Percentiles rank a stretch among this genome's conserved stretches.
Conservation (phyloP, 1,140 invertebrate species). For the Scaptomyza graminum region DNA sequence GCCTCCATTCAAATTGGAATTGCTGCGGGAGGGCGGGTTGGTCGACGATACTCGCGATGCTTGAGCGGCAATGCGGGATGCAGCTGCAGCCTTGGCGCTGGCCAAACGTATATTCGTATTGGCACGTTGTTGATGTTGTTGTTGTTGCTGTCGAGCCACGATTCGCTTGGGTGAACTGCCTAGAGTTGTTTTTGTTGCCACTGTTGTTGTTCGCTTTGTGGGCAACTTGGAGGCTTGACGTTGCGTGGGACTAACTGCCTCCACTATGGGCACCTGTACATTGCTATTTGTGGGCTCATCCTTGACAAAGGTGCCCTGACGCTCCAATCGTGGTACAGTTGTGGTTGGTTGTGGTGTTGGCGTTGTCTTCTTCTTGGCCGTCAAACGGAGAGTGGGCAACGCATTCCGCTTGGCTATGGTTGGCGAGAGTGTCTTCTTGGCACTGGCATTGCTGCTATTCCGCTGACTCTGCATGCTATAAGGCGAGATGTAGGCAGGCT, state of each 20-base stretch:
- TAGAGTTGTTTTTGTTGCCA: conserved; percentile 49
- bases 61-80: conserved; percentile 53
- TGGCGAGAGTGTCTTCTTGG: conserved; percentile 58
- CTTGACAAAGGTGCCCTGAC: conserved; percentile 95
- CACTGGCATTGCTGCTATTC: conserved; percentile 49
- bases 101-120: conserved; percentile 83
- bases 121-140: conserved; percentile 81
- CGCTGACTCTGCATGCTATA: conserved; percentile 84
- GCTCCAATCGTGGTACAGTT: conserved; percentile 85
- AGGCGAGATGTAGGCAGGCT: conserved; percentile 88
- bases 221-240: conserved; percentile 74
- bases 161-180: conserved; percentile 45
- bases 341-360: conserved; percentile 18
- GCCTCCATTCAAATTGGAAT: conserved; percentile 84
- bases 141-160: conserved; percentile 15
- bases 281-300: conserved; percentile 87
- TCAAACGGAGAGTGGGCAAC: conserved; percentile 33
- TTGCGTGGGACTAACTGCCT: conserved; percentile 83
- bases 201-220: conserved; percentile 66
- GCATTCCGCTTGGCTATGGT: conserved; percentile 66
- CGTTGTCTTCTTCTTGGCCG: conserved; percentile 53
- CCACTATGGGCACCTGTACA: conserved; percentile 84
- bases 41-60: conserved; percentile 85
- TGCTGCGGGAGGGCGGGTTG: conserved; percentile 85
- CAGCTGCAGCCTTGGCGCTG: conserved; percentile 56